Percentiles rank a stretch among this genome's conserved stretches.
Conservation (phyloP, 2,888 invertebrate genomes). For the Chouioia cunea region DNA sequence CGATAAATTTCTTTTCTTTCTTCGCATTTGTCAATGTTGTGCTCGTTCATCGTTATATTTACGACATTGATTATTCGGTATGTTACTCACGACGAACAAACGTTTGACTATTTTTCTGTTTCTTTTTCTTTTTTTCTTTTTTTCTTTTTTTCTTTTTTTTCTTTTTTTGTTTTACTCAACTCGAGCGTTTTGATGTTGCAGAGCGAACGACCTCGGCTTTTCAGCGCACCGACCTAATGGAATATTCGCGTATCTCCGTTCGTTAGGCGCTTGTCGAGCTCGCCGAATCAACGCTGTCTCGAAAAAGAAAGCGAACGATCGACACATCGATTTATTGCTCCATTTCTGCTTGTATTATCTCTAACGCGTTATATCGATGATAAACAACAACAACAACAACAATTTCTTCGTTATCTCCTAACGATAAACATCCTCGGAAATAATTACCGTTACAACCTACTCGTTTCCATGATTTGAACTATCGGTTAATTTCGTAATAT, state of each 20-base stretch:
- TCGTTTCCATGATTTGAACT: conserved; percentile 17
- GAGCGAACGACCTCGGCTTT: conserved; percentile 34
- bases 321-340: conserved; percentile 38
- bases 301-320: conserved; percentile 21
- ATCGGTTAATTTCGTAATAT: conserved; percentile 34
- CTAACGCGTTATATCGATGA: conserved; percentile 30
- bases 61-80: conserved; percentile 41
- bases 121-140: conserved; percentile 28
- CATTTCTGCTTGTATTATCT: conserved; percentile 28
- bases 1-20: conserved; percentile 31
- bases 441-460: conserved; percentile 27
- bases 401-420: conserved; percentile 27
- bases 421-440: conserved; percentile 43
- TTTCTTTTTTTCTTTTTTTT: too few species aligned
- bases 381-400: conserved; percentile 40
- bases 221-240: conserved; percentile 7
- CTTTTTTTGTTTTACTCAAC: conserved; percentile 10
- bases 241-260: conserved; percentile 15
- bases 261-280: not conserved
- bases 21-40: conserved; percentile 22
- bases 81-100: conserved; percentile 40
- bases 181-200: conserved; percentile 35
- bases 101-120: conserved; percentile 24
- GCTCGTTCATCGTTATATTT: conserved; percentile 31
- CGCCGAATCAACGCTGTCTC: conserved; percentile 10